A percentile compares a stretch with the other conserved stretches of the same genome.
Evolutionary conservation across 2,113 vertebrate genomes (phyloP).

Genomic region (human): DNA sequence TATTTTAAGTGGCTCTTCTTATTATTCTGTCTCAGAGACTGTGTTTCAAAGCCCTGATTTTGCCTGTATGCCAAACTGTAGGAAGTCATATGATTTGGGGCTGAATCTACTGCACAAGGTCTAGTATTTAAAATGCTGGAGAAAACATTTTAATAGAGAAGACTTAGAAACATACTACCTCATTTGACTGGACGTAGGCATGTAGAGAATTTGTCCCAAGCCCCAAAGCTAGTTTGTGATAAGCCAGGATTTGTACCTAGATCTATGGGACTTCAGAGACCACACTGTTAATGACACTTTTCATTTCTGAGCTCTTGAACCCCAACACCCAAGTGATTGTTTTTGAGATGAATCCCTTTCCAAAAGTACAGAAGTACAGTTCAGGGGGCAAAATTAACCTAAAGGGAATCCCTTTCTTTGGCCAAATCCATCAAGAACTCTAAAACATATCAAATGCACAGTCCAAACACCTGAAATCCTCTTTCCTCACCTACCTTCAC

Average conservation of each 20-base stretch:
- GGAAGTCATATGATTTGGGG: slow-evolving; percentile 48
- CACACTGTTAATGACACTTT: not conserved
- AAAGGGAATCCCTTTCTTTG: not conserved
- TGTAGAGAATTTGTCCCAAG: not conserved
- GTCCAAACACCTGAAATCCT: not conserved
- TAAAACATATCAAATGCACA: not conserved
- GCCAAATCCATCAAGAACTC: not conserved
- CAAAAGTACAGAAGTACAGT: not conserved
- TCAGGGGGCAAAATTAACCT: not conserved
- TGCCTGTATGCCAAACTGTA: slow-evolving; percentile 43
- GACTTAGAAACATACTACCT: not conserved
- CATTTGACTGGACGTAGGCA: slow-evolving; percentile 10
- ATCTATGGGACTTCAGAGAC: not conserved
- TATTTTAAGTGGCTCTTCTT: slow-evolving; percentile 69
- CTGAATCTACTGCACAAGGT: not conserved
- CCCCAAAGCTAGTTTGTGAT: not conserved
- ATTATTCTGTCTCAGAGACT: slow-evolving; percentile 57
- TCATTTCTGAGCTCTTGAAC: not conserved
- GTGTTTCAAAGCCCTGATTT: slow-evolving; percentile 66
- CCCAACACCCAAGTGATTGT: not conserved
- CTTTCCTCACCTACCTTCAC: not conserved
- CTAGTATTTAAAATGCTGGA: slow-evolving; percentile 47
- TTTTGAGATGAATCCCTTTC: not conserved
- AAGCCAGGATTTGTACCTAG: not conserved
- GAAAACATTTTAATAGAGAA: slow-evolving; percentile 13